These are phyloP conservation scores for Monopis laevigella DNA, from an alignment of 2,888 invertebrate genomes.

Conservation along the genomic window DNA sequence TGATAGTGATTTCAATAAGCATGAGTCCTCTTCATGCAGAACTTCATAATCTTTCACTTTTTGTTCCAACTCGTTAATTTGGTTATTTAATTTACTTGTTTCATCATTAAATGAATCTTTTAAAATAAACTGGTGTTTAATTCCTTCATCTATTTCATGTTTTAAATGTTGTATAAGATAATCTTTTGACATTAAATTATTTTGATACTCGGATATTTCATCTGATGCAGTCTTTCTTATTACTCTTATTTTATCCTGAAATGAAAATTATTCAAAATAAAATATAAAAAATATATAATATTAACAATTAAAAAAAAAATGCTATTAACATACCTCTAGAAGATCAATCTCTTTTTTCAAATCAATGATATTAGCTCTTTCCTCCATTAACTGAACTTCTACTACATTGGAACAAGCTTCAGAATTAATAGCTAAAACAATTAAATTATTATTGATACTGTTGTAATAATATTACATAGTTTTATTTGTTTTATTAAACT, in stretches of 20 bases:
- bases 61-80: slow-evolving; percentile 45
- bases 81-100: slow-evolving; percentile 40
- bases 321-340: slow-evolving; percentile 34
- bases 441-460: not conserved
- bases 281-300: slow-evolving; percentile 1
- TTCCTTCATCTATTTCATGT: slow-evolving; percentile 45
- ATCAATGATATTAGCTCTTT: slow-evolving; percentile 42
- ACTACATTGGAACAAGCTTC: slow-evolving; percentile 53
- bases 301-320: slow-evolving; percentile 1
- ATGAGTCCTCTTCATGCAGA: slow-evolving; percentile 46
- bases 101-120: slow-evolving; percentile 30
- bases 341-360: slow-evolving; percentile 41
- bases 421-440: slow-evolving; percentile 39
- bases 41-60: slow-evolving; percentile 36
- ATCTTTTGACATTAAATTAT: slow-evolving; percentile 35
- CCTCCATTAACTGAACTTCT: slow-evolving; percentile 53
- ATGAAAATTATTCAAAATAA: not conserved
- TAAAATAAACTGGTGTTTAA: slow-evolving; percentile 17
- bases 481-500: slow-evolving; percentile 21
- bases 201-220: slow-evolving; percentile 28
- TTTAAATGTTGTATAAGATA: slow-evolving; percentile 37
- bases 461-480: not conserved
- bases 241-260: slow-evolving; percentile 12
- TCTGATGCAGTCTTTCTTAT: slow-evolving; percentile 25
- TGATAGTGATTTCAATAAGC: slow-evolving; percentile 38